phyloP scores from a whole-genome alignment of 2,113 vertebrate species.

The human (Homo sapiens) region GRCh38 chr3:89856501-89857000 shows the following conservation, averaged over 20 bases:
- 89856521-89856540: not conserved
- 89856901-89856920: not conserved
- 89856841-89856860: not conserved
- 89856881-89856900: not conserved
- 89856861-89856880: conserved; percentile 7
- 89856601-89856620: conserved; percentile 95
- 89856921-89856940: not conserved
- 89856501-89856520: conserved; percentile 43
- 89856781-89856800: not conserved
- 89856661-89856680: conserved; percentile 42
- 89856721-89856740: not conserved
- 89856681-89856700: not conserved
- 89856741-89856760: conserved; percentile 21
- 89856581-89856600: conserved; percentile 85
- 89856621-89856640: conserved; percentile 92
- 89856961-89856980: not conserved
- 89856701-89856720: not conserved
- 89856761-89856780: not conserved
- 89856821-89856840: not conserved
- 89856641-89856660: conserved; percentile 95
- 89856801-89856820: not conserved
- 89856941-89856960: not conserved
- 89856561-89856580: conserved; percentile 59
- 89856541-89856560: not conserved
- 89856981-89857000: not conserved